These are phyloP conservation scores for Sycobia sp. DNA, from an alignment of 1,140 invertebrate genomes.

Conservation along the genomic window DNA sequence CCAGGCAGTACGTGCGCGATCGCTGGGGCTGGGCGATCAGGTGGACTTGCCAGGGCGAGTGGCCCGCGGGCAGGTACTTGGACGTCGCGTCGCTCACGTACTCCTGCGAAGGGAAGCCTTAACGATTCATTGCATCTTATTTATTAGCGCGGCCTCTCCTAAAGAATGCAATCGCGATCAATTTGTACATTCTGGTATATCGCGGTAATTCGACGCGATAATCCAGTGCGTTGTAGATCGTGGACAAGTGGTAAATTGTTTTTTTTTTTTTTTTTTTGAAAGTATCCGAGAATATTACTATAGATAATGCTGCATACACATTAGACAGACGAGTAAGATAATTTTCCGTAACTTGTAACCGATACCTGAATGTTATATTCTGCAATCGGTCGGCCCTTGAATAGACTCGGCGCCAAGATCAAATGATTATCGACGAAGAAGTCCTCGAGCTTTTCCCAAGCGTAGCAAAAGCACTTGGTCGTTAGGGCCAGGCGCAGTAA, in stretches of 20 bases:
- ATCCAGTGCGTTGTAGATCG: no score
- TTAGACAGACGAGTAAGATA: no score
- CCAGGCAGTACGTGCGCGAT: constrained; percentile 49
- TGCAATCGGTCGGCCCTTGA: constrained; percentile 70
- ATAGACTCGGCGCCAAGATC: constrained; percentile 65
- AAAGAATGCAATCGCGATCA: no score
- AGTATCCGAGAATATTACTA: no score
- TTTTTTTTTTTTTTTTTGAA: no score
- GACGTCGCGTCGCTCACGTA: constrained; percentile 79
- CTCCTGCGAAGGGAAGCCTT: constrained; percentile 73
- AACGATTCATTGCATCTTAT: no score
- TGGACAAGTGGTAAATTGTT: no score
- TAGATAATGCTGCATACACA: no score
- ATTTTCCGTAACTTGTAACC: no score
- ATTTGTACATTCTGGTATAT: no score
- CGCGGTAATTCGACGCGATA: no score
- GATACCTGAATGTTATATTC: constrained; percentile 80
- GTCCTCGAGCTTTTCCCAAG: constrained; percentile 56
- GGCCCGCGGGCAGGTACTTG: constrained; percentile 71
- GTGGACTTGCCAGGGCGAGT: constrained; percentile 81
- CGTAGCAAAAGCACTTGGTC: constrained; percentile 59
- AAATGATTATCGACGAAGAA: constrained; percentile 78
- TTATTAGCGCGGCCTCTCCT: no score
- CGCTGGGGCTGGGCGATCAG: constrained; percentile 64
- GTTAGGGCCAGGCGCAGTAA: constrained; percentile 56